Evolutionary conservation across 2,797 vertebrate species (phyloP), one percentile per base, ranked within the genome.

Genomic region (Aselliscus stoliczkanus): DNA sequence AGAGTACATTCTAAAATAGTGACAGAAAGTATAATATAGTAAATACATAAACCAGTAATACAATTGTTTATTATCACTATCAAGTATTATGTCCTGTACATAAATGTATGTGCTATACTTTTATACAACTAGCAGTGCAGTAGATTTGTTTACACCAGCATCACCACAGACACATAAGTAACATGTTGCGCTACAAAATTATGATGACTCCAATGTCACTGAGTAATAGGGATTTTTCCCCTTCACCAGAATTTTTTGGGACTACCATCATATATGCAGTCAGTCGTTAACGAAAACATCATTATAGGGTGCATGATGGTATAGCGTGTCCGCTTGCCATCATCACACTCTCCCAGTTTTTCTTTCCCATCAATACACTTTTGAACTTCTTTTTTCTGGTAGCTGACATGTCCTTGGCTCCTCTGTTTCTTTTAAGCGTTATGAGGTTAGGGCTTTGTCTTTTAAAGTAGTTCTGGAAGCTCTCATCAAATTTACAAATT

Each of bases 401-500:
- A 92, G n/a, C 5, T 60, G 62, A 82, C 11, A 3, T 17, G 37
- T 31, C 83, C 50, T 85, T 85, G 34, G 76, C 23, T 79, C n/a
- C n/a, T 37, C 75, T 88, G 34, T 92, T 94, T 84, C 77, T 47
- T 11, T 13, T 84, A 92, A 67, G 54, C 90, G 31, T 54, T 67
- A 81, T 75, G 52, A 86, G 50, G 7, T 73, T 90, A 58, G 8
- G 50, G 37, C n/a, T 64, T 13, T 87, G 37, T 72, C 65, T 62
- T 42, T 92, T 87, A 70, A 87, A 87, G 81, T 79, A 65, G 52
- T 69, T 89, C 62, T 89, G 56, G 96, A 93, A 95, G 29, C 47
- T 37, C 65, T 95, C 7, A 83, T 37, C 15, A 92, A 92, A 95
- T 88, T 93, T 87, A 87, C 39, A 86, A 84, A 92, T 34, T 89